Evolutionary conservation across 2,888 invertebrate genomes (phyloP).

Genomic region (Drosophila testacea): DNA sequence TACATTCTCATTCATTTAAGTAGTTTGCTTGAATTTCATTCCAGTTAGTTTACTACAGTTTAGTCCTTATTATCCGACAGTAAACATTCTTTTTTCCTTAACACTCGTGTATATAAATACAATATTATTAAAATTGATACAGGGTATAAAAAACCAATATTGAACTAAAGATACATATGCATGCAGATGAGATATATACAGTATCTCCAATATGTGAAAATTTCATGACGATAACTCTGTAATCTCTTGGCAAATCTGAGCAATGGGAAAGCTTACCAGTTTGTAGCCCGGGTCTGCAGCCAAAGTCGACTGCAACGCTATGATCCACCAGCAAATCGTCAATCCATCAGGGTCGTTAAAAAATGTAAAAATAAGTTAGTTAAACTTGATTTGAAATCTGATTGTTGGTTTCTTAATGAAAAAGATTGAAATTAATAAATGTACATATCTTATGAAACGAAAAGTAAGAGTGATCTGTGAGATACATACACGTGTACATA

Average conservation of each 20-base stretch:
- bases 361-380: neutral
- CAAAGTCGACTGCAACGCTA: constrained; percentile 13
- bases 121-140: too few species aligned
- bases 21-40: neutral
- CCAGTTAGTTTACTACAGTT: neutral
- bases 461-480: constrained; percentile 26
- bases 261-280: neutral
- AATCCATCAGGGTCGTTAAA: neutral
- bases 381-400: constrained; percentile 1
- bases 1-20: neutral
- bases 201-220: neutral
- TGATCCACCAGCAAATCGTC: neutral
- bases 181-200: neutral
- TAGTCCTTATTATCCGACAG: neutral
- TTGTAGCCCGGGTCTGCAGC: constrained; percentile 1
- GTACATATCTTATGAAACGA: neutral
- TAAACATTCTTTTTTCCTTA: neutral
- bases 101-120: too few species aligned
- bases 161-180: neutral
- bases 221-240: neutral
- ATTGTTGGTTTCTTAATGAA: neutral
- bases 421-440: neutral
- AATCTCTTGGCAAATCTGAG: neutral
- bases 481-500: constrained; percentile 6
- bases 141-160: neutral